These are phyloP conservation scores for Autographa pulchrina DNA, from an alignment of 2,888 invertebrate species.

Conservation along the genomic window DNA sequence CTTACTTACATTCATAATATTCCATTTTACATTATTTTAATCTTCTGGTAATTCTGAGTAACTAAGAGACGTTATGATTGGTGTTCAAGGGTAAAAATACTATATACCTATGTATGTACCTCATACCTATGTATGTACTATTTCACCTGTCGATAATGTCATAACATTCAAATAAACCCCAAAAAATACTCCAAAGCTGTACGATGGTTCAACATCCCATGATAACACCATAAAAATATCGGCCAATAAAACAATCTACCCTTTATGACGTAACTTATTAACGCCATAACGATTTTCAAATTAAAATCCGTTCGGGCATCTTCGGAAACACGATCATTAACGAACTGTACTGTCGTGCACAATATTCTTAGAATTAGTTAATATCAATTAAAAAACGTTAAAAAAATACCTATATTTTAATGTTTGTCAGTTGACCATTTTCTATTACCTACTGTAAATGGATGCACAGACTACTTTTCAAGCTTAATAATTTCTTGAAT, in stretches of 20 bases:
- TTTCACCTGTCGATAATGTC: background rate
- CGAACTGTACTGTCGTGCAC: conserved; percentile 24
- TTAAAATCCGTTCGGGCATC: conserved; percentile 41
- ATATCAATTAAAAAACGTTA: background rate
- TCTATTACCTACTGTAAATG: background rate
- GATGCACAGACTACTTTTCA: background rate
- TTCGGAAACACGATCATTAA: conserved; percentile 36
- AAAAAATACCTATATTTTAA: no score
- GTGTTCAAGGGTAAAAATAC: no score
- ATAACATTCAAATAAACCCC: background rate
- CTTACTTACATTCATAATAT: no score
- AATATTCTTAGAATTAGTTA: conserved; percentile 2
- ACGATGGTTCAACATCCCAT: conserved; percentile 29
- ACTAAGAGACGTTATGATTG: no score
- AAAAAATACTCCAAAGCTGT: conserved; percentile 24
- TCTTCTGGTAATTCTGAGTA: no score
- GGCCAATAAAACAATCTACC: conserved; percentile 46
- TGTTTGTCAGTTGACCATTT: no score
- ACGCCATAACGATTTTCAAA: conserved; percentile 49
- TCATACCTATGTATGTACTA: no score
- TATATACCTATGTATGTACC: no score
- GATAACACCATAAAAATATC: conserved; percentile 54
- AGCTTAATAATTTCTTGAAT: conserved; percentile 4
- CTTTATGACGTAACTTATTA: conserved; percentile 55
- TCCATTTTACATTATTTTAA: no score